These are phyloP conservation scores for Hypanus sabinus DNA, from an alignment of 2,113 vertebrate genomes.

Conservation along the genomic window DNA sequence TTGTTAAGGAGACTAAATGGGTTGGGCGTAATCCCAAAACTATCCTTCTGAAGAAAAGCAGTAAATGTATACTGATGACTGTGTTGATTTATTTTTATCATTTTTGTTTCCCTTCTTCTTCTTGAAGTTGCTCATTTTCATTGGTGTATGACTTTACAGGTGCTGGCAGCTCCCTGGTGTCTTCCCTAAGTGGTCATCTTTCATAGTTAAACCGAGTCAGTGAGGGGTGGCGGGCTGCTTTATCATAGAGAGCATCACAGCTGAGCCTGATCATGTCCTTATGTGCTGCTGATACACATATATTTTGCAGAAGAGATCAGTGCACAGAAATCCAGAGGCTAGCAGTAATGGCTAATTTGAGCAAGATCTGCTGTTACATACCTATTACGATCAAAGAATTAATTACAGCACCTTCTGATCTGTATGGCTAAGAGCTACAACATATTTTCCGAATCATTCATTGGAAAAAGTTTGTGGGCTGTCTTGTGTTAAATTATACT, in stretches of 20 bases:
- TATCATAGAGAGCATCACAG: not conserved
- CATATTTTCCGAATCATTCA: not conserved
- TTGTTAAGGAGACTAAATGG: constrained; percentile 10
- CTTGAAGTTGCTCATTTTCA: not conserved
- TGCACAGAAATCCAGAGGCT: not conserved
- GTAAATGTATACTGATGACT: not conserved
- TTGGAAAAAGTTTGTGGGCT: not conserved
- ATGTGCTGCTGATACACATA: not conserved
- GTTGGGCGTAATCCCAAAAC: not conserved
- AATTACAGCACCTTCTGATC: not conserved
- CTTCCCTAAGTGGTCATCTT: not conserved
- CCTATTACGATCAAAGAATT: not conserved
- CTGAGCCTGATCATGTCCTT: not conserved
- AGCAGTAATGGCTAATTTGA: not conserved
- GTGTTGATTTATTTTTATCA: not conserved
- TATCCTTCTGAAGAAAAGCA: not conserved
- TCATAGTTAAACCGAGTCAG: not conserved
- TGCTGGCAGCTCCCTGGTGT: not conserved
- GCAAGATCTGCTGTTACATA: not conserved
- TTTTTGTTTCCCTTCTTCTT: not conserved
- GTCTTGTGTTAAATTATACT: not conserved
- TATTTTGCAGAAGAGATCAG: not conserved
- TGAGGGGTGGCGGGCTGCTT: not conserved
- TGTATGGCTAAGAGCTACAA: not conserved
- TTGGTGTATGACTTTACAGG: not conserved